Evolutionary conservation across 2,797 vertebrate species (phyloP), one percentile per base, ranked within the genome.

Genomic region (Galaxias olidus): DNA sequence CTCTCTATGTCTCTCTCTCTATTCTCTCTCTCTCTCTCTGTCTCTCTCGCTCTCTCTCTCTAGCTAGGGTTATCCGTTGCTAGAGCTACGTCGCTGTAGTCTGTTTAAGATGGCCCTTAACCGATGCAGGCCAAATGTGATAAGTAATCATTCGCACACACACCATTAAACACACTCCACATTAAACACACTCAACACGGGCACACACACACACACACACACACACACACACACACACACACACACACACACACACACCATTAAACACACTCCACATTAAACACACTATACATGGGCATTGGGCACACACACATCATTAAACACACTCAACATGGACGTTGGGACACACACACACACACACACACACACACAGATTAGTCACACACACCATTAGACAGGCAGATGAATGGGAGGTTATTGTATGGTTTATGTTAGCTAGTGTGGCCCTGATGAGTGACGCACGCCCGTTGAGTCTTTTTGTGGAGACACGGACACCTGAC

Each of bases 101-200:
- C 30, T 2, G 6, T 2, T 30, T 30, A 30, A 61, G 40, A 65
- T 44, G 51, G 53, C n/a, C 66, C 75, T 73, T 81, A 85, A 87
- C 87, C 83, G 76, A 84, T 86, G 73, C 72, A 77, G 80, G 80
- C 54, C 44, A 42, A 40, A 72, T 77, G 78, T 88, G 30, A 89
- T 87, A 88, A 86, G 85, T 86, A 84, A 89, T 88, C 84, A 90
- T 87, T 87, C 87, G 77, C 77, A 79, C 84, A 90, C 87, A 90
- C 85, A 81, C 84, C 87, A 87, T 88, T 88, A 90, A 88, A 89
- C 88, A 86, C 80, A 81, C 84, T 88, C 30, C 2, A 30, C 30
- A 30, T 30, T 30, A 30, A 30, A 30, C 30, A 30, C 30, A 30
- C 30, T 30, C 30, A 18, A 86, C 30, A 30, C 30, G 6, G 3